These are phyloP conservation scores for pig (Sus scrofa) DNA, from an alignment of 2,113 vertebrate species.

Conservation along the genomic window T2T-Sscrofa CM000819.6:3814501-3815000, in stretches of 20 bases:
- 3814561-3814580: background rate
- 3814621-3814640: fast-evolving
- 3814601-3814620: fast-evolving
- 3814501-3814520: fast-evolving
- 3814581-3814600: background rate
- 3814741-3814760: background rate
- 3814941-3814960: too few relatives aligned
- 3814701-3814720: background rate
- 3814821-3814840: fast-evolving
- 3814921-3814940: too few relatives aligned
- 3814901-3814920: background rate
- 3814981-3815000: too few relatives aligned
- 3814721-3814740: too few relatives aligned
- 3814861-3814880: background rate
- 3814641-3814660: background rate
- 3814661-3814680: background rate
- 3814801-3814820: background rate
- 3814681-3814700: background rate
- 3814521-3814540: fast-evolving
- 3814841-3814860: too few relatives aligned
- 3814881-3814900: background rate
- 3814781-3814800: background rate
- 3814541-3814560: fast-evolving
- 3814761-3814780: background rate
- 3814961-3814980: too few relatives aligned